Evolutionary conservation across 37 sponge, comb jelly and placozoan genomes (phyloP).

Genomic region (Halisarca cf. caerulea): DNA sequence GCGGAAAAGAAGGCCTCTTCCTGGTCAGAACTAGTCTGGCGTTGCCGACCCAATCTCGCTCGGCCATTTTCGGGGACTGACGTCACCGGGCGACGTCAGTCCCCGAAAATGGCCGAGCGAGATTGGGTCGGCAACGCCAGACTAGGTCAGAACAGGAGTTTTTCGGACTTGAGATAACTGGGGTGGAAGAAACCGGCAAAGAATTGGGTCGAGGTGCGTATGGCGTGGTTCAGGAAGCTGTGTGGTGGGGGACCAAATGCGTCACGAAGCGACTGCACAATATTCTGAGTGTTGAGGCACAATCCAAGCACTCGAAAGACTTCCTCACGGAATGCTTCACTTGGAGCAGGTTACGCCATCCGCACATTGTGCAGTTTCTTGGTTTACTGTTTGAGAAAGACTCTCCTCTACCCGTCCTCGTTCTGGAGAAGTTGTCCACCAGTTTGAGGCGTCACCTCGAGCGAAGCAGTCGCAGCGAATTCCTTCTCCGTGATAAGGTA

Average conservation of each 20-base stretch:
- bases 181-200: background rate
- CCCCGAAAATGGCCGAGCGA: no score
- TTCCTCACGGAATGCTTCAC: conserved; percentile 15
- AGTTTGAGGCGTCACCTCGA: conserved; percentile 9
- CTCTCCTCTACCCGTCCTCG: conserved; percentile 3
- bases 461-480: no score
- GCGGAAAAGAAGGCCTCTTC: no score
- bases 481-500: background rate
- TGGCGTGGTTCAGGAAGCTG: background rate
- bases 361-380: conserved; percentile 8
- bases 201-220: conserved; percentile 5
- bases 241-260: background rate
- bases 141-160: no score
- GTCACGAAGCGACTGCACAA: conserved; percentile 4
- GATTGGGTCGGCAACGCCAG: no score
- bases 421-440: background rate
- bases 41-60: no score
- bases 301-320: background rate
- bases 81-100: no score
- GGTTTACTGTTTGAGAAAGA: conserved; percentile 2
- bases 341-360: conserved; percentile 19
- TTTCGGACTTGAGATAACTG: background rate
- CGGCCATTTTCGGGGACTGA: no score
- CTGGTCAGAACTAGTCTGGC: no score
- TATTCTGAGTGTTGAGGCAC: background rate